Percentiles rank a stretch among this genome's conserved stretches.
Conservation (phyloP, 1,140 invertebrate genomes). For the Cecropterus lyciades region DNA sequence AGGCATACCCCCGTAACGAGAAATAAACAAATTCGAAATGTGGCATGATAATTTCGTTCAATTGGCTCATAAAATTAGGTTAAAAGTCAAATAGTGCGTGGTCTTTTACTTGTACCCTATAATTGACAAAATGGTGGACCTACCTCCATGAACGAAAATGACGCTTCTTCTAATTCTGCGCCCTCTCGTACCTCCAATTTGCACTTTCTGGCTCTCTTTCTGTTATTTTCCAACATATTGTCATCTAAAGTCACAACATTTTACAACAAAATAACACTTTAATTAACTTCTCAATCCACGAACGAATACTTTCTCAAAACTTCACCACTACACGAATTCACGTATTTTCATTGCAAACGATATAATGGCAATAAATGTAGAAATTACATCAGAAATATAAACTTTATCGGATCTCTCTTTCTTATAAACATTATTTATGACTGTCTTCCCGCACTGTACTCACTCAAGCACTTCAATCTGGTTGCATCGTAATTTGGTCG, state of each 20-base stretch:
- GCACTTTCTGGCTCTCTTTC: constrained; percentile 42
- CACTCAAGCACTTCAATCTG: constrained; percentile 3
- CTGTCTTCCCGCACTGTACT: not conserved
- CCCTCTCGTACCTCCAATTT: constrained; percentile 41
- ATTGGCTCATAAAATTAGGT: too few relatives aligned
- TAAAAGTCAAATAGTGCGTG: not conserved
- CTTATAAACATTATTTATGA: not conserved
- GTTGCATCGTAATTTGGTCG: constrained; percentile 21
- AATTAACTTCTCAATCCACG: too few relatives aligned
- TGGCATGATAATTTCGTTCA: too few relatives aligned
- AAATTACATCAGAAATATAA: not conserved
- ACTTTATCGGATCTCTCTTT: constrained; percentile 21
- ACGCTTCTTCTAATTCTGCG: constrained; percentile 43
- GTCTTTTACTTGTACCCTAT: not conserved
- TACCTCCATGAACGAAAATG: constrained; percentile 50
- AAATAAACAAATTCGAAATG: too few relatives aligned
- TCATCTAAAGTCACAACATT: not conserved
- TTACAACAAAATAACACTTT: not conserved
- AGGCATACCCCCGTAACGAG: too few relatives aligned
- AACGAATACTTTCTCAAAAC: not conserved
- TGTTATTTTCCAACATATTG: constrained; percentile 39
- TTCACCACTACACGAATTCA: constrained; percentile 2
- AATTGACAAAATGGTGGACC: constrained; percentile 49
- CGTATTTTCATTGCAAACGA: not conserved
- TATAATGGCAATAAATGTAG: not conserved